Evolutionary conservation across 2,888 invertebrate genomes (phyloP).

Genomic region (Seladonia tumulorum): DNA sequence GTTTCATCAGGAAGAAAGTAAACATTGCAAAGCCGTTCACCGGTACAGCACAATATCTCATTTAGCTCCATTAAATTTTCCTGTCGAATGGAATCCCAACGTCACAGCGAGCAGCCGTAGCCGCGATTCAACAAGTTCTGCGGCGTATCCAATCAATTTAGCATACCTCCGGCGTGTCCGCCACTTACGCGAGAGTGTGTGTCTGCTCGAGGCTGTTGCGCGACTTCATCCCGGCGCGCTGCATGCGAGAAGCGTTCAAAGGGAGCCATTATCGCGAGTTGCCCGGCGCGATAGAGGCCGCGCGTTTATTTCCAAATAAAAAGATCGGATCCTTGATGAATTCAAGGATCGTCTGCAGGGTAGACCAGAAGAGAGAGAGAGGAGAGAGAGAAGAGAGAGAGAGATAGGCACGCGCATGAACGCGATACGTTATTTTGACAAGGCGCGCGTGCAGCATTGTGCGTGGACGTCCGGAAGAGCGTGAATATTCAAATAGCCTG

Average conservation of each 20-base stretch:
- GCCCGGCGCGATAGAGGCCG: slow-evolving; percentile 13
- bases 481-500: slow-evolving; percentile 67
- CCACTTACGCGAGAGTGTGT: slow-evolving; percentile 3
- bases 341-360: not conserved
- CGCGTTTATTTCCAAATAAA: not conserved
- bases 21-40: not conserved
- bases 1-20: not conserved
- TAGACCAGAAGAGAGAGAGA: not conserved
- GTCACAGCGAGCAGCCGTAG: not conserved
- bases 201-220: slow-evolving; percentile 6
- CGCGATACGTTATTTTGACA: slow-evolving; percentile 53
- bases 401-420: not conserved
- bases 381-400: not conserved
- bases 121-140: not conserved
- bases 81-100: slow-evolving; percentile 12
- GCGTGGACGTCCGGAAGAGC: slow-evolving; percentile 52
- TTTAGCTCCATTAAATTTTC: not conserved
- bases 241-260: slow-evolving; percentile 12
- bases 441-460: slow-evolving; percentile 50
- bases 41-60: not conserved
- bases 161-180: slow-evolving; percentile 14
- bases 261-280: slow-evolving; percentile 12
- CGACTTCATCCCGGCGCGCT: not conserved
- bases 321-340: slow-evolving; percentile 9
- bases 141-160: slow-evolving; percentile 11